Evolutionary conservation across 2,888 invertebrate genomes (phyloP).

Genomic region (Lithosia quadra): DNA sequence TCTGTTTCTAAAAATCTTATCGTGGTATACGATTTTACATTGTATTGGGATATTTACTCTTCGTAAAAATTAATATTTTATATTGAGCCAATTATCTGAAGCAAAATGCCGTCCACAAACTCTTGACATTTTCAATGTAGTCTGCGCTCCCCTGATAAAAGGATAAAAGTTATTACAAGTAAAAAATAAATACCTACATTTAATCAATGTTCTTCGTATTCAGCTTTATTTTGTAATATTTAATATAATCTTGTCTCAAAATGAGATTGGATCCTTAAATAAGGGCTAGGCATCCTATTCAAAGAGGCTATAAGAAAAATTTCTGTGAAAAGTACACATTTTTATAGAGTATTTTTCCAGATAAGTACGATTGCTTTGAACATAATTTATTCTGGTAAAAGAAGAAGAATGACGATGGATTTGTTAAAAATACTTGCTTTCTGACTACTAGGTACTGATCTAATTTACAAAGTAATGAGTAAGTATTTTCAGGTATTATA

Average conservation of each 20-base stretch:
- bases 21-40: not conserved
- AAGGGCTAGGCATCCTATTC: not conserved
- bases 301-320: not conserved
- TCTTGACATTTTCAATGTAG: not conserved
- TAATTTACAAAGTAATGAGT: no score
- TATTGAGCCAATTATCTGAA: not conserved
- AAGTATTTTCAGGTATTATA: no score
- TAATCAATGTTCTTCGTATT: not conserved
- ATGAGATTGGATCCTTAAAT: not conserved
- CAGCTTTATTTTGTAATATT: not conserved
- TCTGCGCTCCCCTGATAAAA: not conserved
- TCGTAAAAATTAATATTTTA: not conserved
- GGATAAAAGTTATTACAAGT: not conserved
- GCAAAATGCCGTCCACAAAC: not conserved
- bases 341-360: not conserved
- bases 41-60: not conserved
- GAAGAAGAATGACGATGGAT: no score
- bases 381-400: not conserved
- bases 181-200: not conserved
- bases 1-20: no score
- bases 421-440: no score
- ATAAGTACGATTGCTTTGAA: not conserved
- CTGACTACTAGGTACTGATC: no score
- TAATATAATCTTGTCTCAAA: constrained; percentile 1
- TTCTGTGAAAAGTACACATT: not conserved